A percentile compares a stretch with the other conserved stretches of the same genome.
These are phyloP conservation scores for Mamestra brassicae DNA, from an alignment of 2,888 invertebrate species.

Conservation along the genomic window DNA sequence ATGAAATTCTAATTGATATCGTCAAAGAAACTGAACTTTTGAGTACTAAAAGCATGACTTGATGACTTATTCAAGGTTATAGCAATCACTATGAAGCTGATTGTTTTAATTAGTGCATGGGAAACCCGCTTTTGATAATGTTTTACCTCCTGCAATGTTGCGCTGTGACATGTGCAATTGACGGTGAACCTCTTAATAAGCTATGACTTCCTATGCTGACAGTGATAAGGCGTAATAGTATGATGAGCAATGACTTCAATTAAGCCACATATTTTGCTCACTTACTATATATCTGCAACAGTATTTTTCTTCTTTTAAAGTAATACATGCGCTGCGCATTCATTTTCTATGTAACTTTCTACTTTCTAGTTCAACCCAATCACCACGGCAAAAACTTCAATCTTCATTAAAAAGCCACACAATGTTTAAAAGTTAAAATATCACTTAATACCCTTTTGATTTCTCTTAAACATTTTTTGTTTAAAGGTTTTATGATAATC, in stretches of 20 bases:
- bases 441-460: slow-evolving; percentile 29
- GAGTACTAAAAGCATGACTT: slow-evolving; percentile 1
- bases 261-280: neutral
- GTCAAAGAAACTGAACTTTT: neutral
- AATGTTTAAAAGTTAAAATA: slow-evolving; percentile 37
- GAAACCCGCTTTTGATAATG: slow-evolving; percentile 24
- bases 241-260: slow-evolving; percentile 17
- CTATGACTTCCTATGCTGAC: neutral
- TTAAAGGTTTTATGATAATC: slow-evolving; percentile 34
- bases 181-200: slow-evolving; percentile 9
- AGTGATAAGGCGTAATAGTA: slow-evolving; percentile 13
- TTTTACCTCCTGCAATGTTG: slow-evolving; percentile 23
- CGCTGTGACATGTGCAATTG: slow-evolving; percentile 7
- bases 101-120: slow-evolving; percentile 21
- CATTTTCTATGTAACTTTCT: slow-evolving; percentile 11
- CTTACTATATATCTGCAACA: neutral
- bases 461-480: slow-evolving; percentile 31
- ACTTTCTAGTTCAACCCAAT: slow-evolving; percentile 13
- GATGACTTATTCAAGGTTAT: neutral
- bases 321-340: neutral
- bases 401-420: slow-evolving; percentile 40
- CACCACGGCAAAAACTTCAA: slow-evolving; percentile 10
- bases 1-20: slow-evolving; percentile 32
- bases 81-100: slow-evolving; percentile 8
- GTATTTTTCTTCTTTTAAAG: neutral